Percentiles rank a stretch among this genome's conserved stretches.
Evolutionary conservation across 2,797 vertebrate genomes (phyloP).

Genomic region (Hypotaenidia okinawae): DNA sequence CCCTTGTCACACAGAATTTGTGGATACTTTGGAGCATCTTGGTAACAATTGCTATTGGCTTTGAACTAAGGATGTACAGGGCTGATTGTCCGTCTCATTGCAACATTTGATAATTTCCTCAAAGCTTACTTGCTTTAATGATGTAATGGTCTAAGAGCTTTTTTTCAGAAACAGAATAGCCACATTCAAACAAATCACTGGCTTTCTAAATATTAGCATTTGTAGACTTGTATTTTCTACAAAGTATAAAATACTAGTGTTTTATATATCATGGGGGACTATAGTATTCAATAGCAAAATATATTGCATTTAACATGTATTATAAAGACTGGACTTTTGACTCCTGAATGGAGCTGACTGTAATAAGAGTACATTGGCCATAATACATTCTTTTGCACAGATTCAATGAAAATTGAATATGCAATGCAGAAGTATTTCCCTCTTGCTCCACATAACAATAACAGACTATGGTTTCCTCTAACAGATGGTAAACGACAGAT

Average conservation of each 20-base stretch:
- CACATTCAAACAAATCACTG: neutral
- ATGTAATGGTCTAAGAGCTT: neutral
- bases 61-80: neutral
- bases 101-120: neutral
- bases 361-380: neutral
- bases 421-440: neutral
- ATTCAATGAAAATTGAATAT: neutral
- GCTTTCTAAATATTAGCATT: neutral
- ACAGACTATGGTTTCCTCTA: neutral
- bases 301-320: neutral
- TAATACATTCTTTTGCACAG: neutral
- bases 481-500: conserved; percentile 65
- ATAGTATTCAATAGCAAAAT: neutral
- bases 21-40: neutral
- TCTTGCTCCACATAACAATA: neutral
- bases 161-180: neutral
- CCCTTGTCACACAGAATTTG: neutral
- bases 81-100: neutral
- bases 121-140: neutral
- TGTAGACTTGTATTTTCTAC: neutral
- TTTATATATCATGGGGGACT: neutral
- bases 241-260: neutral
- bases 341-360: neutral
- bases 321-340: neutral
- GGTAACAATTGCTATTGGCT: neutral